Base-by-base conservation (phyloP, 2,888 invertebrate genomes). In the Cephalotes varians region DNA sequence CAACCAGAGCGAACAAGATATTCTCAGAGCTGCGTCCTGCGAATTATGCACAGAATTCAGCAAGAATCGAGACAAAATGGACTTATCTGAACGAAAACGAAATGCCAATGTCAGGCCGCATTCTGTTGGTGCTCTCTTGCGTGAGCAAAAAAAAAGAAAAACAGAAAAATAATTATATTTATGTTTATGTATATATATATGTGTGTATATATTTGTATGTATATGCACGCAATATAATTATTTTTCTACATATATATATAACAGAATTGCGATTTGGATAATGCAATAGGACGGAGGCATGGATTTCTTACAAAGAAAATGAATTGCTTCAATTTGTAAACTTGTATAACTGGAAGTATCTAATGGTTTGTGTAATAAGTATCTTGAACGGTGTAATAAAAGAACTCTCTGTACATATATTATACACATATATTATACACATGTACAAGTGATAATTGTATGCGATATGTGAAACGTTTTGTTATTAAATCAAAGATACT, bases 81-180 rank as follows among this genome's bases (percentile, higher is more conserved):
- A 76, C 51, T 65, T 72, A 85, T 87, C 65, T 76, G 25, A 37
- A 72, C 79, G 28, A 74, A 87, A 79, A 80, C 34, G 56, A 82
- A 72, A 87, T 87, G 86, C 86, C 81, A 58, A 86, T 87, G 86
- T 86, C 83, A 84, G 81, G 83, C 79, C 72, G 85, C 82, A 74
- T 87, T 90, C 88, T 86, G 82, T 86, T 84, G 79, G 79, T 85
- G 85, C 86, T 79, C 51, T 89, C 65, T 82, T 84, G 84, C 60
- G 76, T 65, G 44, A n/a, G 80, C 72, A 37, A 69, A 67, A 65
- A 72, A 82, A 62, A 77, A 62, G 40, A 65, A 76, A 79, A 47
- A 37, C 28, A 40, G 25, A 54, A 34, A 25, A 34, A 65, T 60
- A 74, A 82, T 74, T 82, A 51, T 56, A 44, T 56, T 51, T 54